These are phyloP conservation scores for Cepphus grylle DNA, from an alignment of 2,113 vertebrate genomes.

Conservation along the genomic window DNA sequence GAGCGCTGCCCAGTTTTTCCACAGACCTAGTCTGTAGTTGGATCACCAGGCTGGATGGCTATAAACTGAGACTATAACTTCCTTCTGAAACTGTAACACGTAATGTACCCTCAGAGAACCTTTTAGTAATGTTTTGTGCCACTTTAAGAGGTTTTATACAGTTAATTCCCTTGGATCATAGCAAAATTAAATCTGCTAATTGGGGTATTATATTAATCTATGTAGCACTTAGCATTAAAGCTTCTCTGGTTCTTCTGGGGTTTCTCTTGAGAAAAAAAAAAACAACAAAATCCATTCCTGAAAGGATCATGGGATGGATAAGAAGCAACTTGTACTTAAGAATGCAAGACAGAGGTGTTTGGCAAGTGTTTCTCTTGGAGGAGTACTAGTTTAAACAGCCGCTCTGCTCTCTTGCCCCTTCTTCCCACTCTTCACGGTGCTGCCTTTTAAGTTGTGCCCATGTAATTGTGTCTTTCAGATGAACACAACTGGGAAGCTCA, in stretches of 20 bases:
- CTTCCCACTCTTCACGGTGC: accelerated
- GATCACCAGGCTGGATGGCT: neutral
- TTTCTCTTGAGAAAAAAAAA: neutral
- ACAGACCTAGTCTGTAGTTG: neutral
- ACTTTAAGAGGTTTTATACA: neutral
- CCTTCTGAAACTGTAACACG: neutral
- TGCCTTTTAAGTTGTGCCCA: neutral
- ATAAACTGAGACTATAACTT: neutral
- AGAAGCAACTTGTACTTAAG: neutral
- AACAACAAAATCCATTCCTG: neutral
- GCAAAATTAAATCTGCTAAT: neutral
- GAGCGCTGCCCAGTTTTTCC: neutral
- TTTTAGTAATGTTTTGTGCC: neutral
- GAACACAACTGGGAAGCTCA: neutral
- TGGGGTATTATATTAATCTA: neutral
- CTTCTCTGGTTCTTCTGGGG: neutral
- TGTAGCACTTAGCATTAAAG: neutral
- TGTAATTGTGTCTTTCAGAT: neutral
- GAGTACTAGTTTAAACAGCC: neutral
- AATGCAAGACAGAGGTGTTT: neutral
- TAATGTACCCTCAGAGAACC: accelerated
- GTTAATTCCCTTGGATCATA: neutral
- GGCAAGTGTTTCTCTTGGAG: neutral
- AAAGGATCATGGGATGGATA: neutral
- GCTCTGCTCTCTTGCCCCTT: neutral